Conservation (phyloP, 2,888 invertebrate genomes). For the Apamea monoglypha region DNA sequence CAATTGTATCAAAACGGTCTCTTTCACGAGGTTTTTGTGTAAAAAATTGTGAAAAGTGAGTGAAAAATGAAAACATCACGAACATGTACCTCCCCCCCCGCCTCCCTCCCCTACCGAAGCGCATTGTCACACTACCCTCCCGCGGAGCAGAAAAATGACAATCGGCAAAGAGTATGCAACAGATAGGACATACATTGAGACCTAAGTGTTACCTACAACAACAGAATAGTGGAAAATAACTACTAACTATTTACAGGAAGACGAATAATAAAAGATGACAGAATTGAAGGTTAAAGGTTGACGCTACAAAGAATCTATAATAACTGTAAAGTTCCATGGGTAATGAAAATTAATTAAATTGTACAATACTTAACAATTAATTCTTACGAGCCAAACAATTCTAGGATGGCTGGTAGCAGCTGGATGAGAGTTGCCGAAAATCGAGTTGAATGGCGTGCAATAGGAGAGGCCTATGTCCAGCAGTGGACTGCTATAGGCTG, state of each 20-base stretch:
- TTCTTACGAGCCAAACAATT: neutral
- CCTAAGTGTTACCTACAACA: neutral
- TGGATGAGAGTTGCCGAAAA: too few relatives aligned
- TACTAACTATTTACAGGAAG: neutral
- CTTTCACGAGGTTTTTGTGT: conserved; percentile 73
- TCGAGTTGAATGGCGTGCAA: too few relatives aligned
- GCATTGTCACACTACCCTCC: conserved; percentile 85
- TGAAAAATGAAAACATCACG: conserved; percentile 88
- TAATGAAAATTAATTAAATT: neutral
- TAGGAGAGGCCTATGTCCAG: too few relatives aligned
- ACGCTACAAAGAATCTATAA: neutral
- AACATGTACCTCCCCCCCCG: conserved; percentile 70
- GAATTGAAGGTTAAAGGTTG: neutral
- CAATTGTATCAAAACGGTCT: conserved; percentile 73
- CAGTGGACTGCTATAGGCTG: too few relatives aligned
- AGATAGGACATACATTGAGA: conserved; percentile 33
- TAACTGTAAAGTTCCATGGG: neutral
- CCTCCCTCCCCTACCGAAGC: conserved; percentile 66
- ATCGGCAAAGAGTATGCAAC: conserved; percentile 71
- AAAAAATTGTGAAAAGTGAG: conserved; percentile 80
- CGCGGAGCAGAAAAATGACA: conserved; percentile 82
- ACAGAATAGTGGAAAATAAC: neutral
- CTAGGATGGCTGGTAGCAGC: too few relatives aligned
- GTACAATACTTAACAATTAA: neutral
- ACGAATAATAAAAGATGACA: neutral